These are phyloP conservation scores for Neria commutata DNA, from an alignment of 2,888 invertebrate genomes.

Conservation along the genomic window DNA sequence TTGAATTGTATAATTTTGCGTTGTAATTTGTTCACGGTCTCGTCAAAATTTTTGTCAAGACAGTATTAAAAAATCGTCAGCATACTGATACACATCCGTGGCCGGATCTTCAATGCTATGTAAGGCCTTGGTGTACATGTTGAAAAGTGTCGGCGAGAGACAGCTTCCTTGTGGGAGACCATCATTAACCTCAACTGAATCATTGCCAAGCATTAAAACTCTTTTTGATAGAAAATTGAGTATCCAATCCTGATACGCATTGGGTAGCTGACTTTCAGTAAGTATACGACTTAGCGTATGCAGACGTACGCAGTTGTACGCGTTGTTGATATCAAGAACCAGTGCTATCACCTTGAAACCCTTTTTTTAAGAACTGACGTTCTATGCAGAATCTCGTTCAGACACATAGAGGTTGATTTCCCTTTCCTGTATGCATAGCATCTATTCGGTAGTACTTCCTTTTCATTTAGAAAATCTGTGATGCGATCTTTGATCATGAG, in stretches of 20 bases:
- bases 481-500: too few species aligned
- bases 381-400: too few species aligned
- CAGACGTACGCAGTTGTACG: constrained; percentile 4
- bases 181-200: not conserved
- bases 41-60: not conserved
- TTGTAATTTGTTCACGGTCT: not conserved
- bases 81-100: not conserved
- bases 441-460: too few species aligned
- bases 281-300: not conserved
- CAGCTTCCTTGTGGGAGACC: not conserved
- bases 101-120: not conserved
- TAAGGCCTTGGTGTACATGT: not conserved
- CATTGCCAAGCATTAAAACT: not conserved
- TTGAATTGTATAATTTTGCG: not conserved
- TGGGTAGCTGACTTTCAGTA: not conserved
- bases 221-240: not conserved
- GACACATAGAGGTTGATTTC: too few species aligned
- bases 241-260: not conserved
- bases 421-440: too few species aligned
- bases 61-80: not conserved
- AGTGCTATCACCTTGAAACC: not conserved
- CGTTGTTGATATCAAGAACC: not conserved
- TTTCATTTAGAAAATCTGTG: too few species aligned
- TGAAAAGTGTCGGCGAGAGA: not conserved
- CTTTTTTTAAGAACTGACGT: too few species aligned